Base-by-base conservation (phyloP, 2,888 invertebrate species). In the Mythimna loreyi region DNA sequence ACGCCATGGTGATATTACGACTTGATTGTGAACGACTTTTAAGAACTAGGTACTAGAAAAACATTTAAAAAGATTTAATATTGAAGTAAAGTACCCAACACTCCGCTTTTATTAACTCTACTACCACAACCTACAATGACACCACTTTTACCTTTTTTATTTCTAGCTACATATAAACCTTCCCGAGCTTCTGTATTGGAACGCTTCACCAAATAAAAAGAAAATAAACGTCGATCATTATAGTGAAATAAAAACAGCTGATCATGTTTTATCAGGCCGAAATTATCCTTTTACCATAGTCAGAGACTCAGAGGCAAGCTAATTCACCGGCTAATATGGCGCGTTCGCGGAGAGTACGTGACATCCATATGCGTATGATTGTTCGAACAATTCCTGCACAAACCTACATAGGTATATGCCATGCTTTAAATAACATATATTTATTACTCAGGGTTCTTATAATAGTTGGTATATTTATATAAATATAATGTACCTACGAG, bases 251-350 rank as follows among this genome's bases (percentile, higher is more conserved):
- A 66, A 45, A 65, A 66, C 19, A 21, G 19, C n/a, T 40, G 30
- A 50, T 61, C 50, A 45, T 63, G 53, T 70, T 25, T 65, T 43
- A 53, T 64, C 36, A 56, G 45, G 50, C 55, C 75, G 28, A 78
- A 80, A 83, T 74, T 65, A 68, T 56, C 23, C 49, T 47, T 64
- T 67, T 58, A 67, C 68, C 68, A 59, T 68, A 68, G 55, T 67
- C 68, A 63, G 59, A 67, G 59, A 36, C 36, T 40, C 16, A 4
- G 40, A 40, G 40, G 78, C 67, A 72, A 72, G 67, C 64, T 75
- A 81, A 82, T 81, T 83, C 67, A 30, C 49, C 56, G 66, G 53
- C 73, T 75, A 72, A 74, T 67, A 72, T 67, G 69, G 69, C 63
- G 57, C 59, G 66, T 45, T 77, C 55, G 49, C 45, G 53, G 58